A percentile compares a stretch with the other conserved stretches of the same genome.
Conservation (phyloP, 2,797 vertebrate species). For the Aphelocoma californica region DNA sequence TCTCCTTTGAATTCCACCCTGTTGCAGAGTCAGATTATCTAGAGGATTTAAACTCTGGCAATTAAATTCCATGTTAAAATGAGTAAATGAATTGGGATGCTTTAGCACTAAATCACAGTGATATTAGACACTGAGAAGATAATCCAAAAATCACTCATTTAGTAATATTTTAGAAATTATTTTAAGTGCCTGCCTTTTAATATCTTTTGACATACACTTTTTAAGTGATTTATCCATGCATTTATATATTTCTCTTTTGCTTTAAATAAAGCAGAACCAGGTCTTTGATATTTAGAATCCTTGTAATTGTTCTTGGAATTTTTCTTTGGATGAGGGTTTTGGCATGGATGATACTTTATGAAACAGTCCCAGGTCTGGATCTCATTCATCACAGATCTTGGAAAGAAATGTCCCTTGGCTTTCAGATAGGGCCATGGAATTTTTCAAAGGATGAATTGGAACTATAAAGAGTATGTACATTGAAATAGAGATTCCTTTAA, state of each 20-base stretch:
- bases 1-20: not conserved
- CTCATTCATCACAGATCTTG: conserved; percentile 27
- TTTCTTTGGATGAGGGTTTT: conserved; percentile 42
- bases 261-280: not conserved
- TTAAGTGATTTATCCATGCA: not conserved
- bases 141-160: not conserved
- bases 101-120: not conserved
- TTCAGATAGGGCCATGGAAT: not conserved
- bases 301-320: conserved; percentile 33
- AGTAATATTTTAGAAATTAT: not conserved
- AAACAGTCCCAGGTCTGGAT: conserved; percentile 24
- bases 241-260: not conserved
- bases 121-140: not conserved
- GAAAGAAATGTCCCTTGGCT: conserved; percentile 15
- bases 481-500: not conserved
- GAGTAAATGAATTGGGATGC: not conserved
- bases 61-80: not conserved
- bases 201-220: not conserved
- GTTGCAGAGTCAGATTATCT: not conserved
- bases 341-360: not conserved
- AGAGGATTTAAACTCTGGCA: not conserved
- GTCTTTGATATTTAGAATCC: conserved; percentile 24
- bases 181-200: not conserved
- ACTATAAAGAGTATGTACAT: not conserved
- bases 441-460: not conserved